Percentiles rank a stretch among this genome's conserved stretches.
These are phyloP conservation scores for Diuraphis noxia DNA, from an alignment of 1,140 invertebrate species.

Conservation along the genomic window DNA sequence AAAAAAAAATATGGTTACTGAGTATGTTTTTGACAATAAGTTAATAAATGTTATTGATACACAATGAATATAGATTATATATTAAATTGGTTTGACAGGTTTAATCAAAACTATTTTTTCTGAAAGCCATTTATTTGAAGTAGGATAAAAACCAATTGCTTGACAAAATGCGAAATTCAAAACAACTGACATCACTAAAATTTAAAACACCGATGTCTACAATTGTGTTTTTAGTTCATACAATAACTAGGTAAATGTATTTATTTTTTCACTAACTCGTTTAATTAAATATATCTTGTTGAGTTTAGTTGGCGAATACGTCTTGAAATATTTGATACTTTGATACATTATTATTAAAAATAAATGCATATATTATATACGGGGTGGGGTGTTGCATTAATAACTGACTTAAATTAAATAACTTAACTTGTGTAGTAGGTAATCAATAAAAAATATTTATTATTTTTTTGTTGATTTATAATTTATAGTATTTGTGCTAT, in stretches of 20 bases:
- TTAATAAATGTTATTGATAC: background rate
- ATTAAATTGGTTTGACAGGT: background rate
- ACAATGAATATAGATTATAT: background rate
- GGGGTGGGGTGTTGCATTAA: no score
- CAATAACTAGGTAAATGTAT: background rate
- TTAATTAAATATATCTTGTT: background rate
- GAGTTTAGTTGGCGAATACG: background rate
- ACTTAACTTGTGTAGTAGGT: no score
- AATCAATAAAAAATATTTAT: no score
- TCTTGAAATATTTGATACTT: background rate
- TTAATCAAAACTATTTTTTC: background rate
- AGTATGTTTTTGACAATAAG: background rate
- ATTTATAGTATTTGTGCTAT: no score
- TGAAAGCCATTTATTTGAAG: background rate
- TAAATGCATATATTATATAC: no score
- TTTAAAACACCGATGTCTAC: background rate
- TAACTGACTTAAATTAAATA: no score
- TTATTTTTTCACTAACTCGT: no score
- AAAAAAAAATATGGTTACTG: background rate
- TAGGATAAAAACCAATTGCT: background rate
- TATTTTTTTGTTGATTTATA: no score
- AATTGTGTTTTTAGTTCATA: background rate
- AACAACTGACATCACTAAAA: background rate
- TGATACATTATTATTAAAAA: background rate
- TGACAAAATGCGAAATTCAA: background rate